Percentiles rank a stretch among this genome's conserved stretches.
Evolutionary conservation across 2,113 vertebrate genomes (phyloP).

Genomic region (Vulpes lagopus): DNA sequence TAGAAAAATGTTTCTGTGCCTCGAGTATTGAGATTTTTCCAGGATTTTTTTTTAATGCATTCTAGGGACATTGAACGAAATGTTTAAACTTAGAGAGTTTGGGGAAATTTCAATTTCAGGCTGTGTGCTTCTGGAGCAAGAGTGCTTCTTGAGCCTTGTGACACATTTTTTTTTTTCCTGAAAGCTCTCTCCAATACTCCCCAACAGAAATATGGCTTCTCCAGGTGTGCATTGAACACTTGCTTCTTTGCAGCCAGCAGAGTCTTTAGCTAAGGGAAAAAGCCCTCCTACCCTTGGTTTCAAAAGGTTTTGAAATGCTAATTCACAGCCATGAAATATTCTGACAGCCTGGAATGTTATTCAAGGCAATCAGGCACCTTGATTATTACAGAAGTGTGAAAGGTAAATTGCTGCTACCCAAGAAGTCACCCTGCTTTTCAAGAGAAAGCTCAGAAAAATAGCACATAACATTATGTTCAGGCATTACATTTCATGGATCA

Average conservation of each 20-base stretch:
- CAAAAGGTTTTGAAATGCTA: constrained; percentile 83
- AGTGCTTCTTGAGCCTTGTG: constrained; percentile 7
- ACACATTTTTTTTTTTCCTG: not conserved
- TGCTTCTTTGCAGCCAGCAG: constrained; percentile 28
- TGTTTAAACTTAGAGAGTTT: constrained; percentile 24
- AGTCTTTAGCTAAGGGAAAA: constrained; percentile 32
- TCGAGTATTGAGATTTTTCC: not conserved
- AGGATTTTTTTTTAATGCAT: not conserved
- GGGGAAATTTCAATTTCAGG: constrained; percentile 50
- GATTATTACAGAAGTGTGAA: constrained; percentile 76
- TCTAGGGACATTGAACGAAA: not conserved
- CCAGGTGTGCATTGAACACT: constrained; percentile 59
- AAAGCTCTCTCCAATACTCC: not conserved
- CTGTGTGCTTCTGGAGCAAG: not conserved
- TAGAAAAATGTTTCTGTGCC: constrained; percentile 35
- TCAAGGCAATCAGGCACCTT: constrained; percentile 80
- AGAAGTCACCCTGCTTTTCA: constrained; percentile 78
- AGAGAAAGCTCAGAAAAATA: constrained; percentile 75
- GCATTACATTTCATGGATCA: constrained; percentile 46
- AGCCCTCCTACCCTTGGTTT: constrained; percentile 67
- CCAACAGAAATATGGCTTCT: constrained; percentile 18
- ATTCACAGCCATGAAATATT: constrained; percentile 75
- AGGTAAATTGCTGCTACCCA: constrained; percentile 80
- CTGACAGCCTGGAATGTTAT: constrained; percentile 78
- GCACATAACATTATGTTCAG: constrained; percentile 68